Base-by-base conservation (phyloP, 2,113 vertebrate genomes). In the Galemys pyrenaicus region DNA sequence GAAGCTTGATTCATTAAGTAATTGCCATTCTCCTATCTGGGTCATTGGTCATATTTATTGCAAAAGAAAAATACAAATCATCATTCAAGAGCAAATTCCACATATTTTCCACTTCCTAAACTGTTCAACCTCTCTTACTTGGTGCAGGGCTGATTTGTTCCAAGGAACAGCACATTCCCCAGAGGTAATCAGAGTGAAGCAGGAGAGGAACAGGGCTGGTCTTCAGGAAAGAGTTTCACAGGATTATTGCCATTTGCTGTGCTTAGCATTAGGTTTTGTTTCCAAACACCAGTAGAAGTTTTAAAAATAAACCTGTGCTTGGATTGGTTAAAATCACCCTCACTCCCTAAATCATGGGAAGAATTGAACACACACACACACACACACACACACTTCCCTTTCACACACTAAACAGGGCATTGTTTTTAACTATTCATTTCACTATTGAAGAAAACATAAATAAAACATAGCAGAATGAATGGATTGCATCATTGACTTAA, bases 31-130 rank as follows among this genome's bases (percentile, higher is more conserved):
- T 96, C 81, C 80, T 96, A 95, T 95, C 93, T 96, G 93, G 97
- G 94, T 94, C 96, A 95, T 86, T 96, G 95, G 95, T 96, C 93
- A 73, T 97, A 92, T 95, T 96, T 96, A 96, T 77, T 95, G 96
- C 96, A 97, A 94, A 97, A 97, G 96, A 95, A 95, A 96, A 97
- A 78, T 94, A 95, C 75, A 70, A 96, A 96, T 94, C 90, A 94
- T 96, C 91, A 95, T 92, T 95, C 96, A 96, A 96, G 71, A 96
- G 83, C 93, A 91, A 93, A 97, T 96, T 96, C 96, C 96, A 95
- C 96, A 87, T 96, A 96, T 94, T 97, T 97, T 96, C 96, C 92
- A 96, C 7, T 0, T 96, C 90, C 92, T 95, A 97, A 96, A 96
- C 93, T 94, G 95, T 95, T 92, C 96, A 94, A 80, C 71, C 87